Evolutionary conservation across 2,797 vertebrate species (phyloP).

Genomic region (Mionectes olivaceus): DNA sequence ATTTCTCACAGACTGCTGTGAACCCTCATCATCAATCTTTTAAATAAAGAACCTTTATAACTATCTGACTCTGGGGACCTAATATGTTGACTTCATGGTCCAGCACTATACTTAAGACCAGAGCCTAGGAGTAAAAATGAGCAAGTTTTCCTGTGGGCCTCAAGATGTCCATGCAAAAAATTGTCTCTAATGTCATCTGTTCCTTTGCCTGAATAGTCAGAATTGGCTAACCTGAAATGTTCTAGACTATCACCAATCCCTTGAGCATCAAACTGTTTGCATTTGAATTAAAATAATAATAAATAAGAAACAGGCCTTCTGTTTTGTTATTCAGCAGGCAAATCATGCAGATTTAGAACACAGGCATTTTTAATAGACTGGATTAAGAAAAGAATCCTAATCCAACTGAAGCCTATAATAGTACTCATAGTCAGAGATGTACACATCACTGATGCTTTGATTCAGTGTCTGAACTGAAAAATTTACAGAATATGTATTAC

Average conservation of each 20-base stretch:
- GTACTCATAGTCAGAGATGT: neutral
- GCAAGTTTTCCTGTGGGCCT: neutral
- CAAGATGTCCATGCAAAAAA: neutral
- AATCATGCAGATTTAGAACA: neutral
- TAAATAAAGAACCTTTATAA: neutral
- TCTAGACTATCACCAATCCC: neutral
- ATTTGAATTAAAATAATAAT: neutral
- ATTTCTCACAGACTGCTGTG: neutral
- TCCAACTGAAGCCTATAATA: neutral
- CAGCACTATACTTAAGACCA: neutral
- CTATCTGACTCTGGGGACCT: neutral
- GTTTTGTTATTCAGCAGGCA: neutral
- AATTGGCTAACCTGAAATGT: neutral
- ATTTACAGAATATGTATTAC: neutral
- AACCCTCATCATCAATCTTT: neutral
- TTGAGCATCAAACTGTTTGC: neutral
- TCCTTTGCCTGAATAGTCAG: neutral
- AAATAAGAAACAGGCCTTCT: neutral
- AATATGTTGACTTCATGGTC: neutral
- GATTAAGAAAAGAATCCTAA: constrained; percentile 10
- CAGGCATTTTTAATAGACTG: neutral
- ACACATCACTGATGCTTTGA: neutral
- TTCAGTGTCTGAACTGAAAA: neutral
- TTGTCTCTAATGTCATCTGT: neutral
- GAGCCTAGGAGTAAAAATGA: neutral